Conservation (phyloP, 2,888 invertebrate species). For the Anoncus sp. region DNA sequence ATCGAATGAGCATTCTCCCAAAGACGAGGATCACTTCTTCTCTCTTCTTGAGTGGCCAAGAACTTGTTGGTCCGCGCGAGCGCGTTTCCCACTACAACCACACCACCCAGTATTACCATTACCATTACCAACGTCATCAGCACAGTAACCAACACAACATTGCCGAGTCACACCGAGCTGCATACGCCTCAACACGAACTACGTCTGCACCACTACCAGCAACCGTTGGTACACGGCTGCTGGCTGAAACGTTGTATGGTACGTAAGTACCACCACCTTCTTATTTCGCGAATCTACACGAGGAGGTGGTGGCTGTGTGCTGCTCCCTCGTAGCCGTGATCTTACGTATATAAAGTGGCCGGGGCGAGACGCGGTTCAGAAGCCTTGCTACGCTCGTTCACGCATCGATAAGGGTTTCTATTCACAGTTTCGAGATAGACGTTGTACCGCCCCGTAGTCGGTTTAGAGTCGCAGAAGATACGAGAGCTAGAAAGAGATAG, state of each 20-base stretch:
- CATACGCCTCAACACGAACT: slow-evolving; percentile 6
- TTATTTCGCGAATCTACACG: slow-evolving; percentile 68
- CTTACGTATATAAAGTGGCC: slow-evolving; percentile 82
- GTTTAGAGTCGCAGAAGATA: slow-evolving; percentile 3
- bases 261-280: slow-evolving; percentile 55
- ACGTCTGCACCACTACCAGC: slow-evolving; percentile 17
- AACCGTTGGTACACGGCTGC: slow-evolving; percentile 40
- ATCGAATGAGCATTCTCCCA: slow-evolving; percentile 61
- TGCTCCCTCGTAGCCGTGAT: slow-evolving; percentile 73
- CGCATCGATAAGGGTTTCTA: slow-evolving; percentile 70
- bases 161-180: slow-evolving; percentile 18
- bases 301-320: slow-evolving; percentile 73
- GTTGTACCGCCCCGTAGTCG: slow-evolving; percentile 12
- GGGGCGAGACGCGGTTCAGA: slow-evolving; percentile 81
- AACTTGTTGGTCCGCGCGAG: slow-evolving; percentile 45
- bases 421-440: slow-evolving; percentile 7
- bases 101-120: slow-evolving; percentile 11
- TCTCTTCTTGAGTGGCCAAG: slow-evolving; percentile 62
- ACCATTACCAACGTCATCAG: slow-evolving; percentile 44
- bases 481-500: slow-evolving; percentile 5
- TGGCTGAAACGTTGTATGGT: slow-evolving; percentile 28
- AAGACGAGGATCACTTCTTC: slow-evolving; percentile 63
- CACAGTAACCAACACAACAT: slow-evolving; percentile 16
- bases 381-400: slow-evolving; percentile 79
- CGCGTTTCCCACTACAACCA: slow-evolving; percentile 56